phyloP scores from a whole-genome alignment of 2,888 invertebrate genomes.

The Hemicrepidius hirtus region DNA sequence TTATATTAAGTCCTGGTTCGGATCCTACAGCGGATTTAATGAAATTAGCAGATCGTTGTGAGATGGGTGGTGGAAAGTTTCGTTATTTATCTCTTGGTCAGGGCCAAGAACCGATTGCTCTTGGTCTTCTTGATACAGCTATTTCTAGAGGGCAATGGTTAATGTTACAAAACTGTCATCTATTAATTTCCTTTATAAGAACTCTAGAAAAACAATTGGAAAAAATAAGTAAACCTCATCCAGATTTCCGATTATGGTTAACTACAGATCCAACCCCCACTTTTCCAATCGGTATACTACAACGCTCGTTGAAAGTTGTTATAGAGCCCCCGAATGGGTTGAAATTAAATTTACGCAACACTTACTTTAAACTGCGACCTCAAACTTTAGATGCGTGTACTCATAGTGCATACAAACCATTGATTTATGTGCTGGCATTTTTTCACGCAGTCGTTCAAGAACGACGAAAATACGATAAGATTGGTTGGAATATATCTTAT shows the following conservation, averaged over 20 bases:
- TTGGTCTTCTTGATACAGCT: slow-evolving; percentile 80
- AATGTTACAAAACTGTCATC: slow-evolving; percentile 94
- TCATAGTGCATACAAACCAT: slow-evolving; percentile 85
- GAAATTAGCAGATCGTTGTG: slow-evolving; percentile 83
- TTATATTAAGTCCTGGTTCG: slow-evolving; percentile 94
- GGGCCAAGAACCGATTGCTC: slow-evolving; percentile 92
- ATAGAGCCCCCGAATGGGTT: slow-evolving; percentile 95
- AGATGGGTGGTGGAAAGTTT: slow-evolving; percentile 85
- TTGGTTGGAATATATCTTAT: slow-evolving; percentile 95
- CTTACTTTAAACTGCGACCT: slow-evolving; percentile 89
- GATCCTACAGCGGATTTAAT: slow-evolving; percentile 92
- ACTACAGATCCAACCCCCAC: slow-evolving; percentile 91
- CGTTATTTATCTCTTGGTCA: slow-evolving; percentile 94
- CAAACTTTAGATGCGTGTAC: slow-evolving; percentile 82
- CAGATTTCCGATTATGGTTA: slow-evolving; percentile 93
- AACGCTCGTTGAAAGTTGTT: slow-evolving; percentile 84
- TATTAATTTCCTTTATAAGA: slow-evolving; percentile 85
- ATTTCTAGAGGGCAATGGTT: slow-evolving; percentile 90
- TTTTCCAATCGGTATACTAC: slow-evolving; percentile 93
- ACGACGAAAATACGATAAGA: slow-evolving; percentile 93
- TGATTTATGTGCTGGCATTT: slow-evolving; percentile 92
- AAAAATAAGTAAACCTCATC: slow-evolving; percentile 86
- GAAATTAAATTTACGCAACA: slow-evolving; percentile 90
- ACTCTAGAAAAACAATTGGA: slow-evolving; percentile 90
- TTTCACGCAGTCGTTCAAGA: slow-evolving; percentile 96